Evolutionary conservation across 2,888 invertebrate species (phyloP).

Genomic region (Malthinus flaveolus): DNA sequence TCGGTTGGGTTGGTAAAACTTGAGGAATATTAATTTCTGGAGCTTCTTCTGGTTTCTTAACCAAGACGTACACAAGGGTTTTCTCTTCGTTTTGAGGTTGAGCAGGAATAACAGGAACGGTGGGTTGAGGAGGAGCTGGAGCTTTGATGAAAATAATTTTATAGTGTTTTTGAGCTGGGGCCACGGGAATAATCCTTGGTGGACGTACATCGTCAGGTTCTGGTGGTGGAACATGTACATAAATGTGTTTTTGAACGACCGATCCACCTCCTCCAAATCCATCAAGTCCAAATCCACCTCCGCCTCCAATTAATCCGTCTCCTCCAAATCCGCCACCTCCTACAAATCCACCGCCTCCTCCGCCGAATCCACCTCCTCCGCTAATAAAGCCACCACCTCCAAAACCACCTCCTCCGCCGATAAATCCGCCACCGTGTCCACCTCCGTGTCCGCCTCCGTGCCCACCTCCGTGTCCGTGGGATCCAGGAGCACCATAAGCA

Average conservation of each 20-base stretch:
- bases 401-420: slow-evolving; percentile 33
- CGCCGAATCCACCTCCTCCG: slow-evolving; percentile 29
- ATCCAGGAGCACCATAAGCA: slow-evolving; percentile 43
- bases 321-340: slow-evolving; percentile 25
- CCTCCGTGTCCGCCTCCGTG: slow-evolving; percentile 23
- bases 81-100: slow-evolving; percentile 83
- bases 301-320: slow-evolving; percentile 48
- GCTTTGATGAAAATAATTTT: slow-evolving; percentile 92
- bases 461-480: slow-evolving; percentile 32
- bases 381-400: slow-evolving; percentile 30
- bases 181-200: slow-evolving; percentile 65
- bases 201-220: slow-evolving; percentile 73
- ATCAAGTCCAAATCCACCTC: slow-evolving; percentile 20
- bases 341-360: slow-evolving; percentile 11
- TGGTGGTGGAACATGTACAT: slow-evolving; percentile 86
- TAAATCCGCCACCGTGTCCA: slow-evolving; percentile 30
- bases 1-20: slow-evolving; percentile 76
- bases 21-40: slow-evolving; percentile 68
- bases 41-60: slow-evolving; percentile 64
- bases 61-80: slow-evolving; percentile 84
- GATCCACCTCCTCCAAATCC: slow-evolving; percentile 55
- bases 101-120: slow-evolving; percentile 75
- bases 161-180: slow-evolving; percentile 82
- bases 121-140: slow-evolving; percentile 76
- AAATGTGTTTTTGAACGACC: slow-evolving; percentile 80